Base-by-base conservation (phyloP, 2,797 vertebrate genomes). In the Phalanger gymnotis region DNA sequence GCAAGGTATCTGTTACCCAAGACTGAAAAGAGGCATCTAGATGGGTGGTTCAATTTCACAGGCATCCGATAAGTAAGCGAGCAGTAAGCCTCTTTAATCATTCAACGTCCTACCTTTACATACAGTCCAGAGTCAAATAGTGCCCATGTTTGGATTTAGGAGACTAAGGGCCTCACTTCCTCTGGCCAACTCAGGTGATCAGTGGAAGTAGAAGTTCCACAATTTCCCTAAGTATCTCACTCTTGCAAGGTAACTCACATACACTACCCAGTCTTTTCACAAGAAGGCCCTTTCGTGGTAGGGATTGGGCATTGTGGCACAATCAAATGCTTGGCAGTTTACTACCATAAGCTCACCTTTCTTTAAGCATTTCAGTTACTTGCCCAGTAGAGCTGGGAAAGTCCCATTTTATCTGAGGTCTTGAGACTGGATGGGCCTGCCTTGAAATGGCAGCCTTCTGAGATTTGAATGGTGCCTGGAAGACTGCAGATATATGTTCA, bases 401-500 rank as follows among this genome's bases (percentile, higher is more conserved):
- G 54, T 53, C n/a, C 58, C 56, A 73, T 94, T 96, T 97, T 87
- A 91, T 90, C 31, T 52, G 94, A 94, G 94, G 61, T 55, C 73
- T 94, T 54, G 58, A 54, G 51, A 40, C 28, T 73, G 53, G n/a
- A 90, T 58, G 94, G 53, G 61, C 96, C 93, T 90, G 47, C 52
- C 73, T 96, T 73, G 66, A 90, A 91, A 54, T 2, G 95, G 58
- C 57, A 96, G 96, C 93, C 93, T 96, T 92, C 87, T 73, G 96
- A 81, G 73, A 81, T 47, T 81, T 81, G 73, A 81, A 27, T 90
- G 52, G 87, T 66, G 73, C 92, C 91, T 95, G 96, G 96, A 97
- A 97, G 97, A 97, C 97, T 89, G 93, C n/a, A 95, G 92, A 93
- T 92, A 53, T n/a, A 93, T 94, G 95, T 96, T 95, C 92, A 94